Evolutionary conservation across 1,140 invertebrate species (phyloP).

Genomic region (Himalopsyche phryganea): DNA sequence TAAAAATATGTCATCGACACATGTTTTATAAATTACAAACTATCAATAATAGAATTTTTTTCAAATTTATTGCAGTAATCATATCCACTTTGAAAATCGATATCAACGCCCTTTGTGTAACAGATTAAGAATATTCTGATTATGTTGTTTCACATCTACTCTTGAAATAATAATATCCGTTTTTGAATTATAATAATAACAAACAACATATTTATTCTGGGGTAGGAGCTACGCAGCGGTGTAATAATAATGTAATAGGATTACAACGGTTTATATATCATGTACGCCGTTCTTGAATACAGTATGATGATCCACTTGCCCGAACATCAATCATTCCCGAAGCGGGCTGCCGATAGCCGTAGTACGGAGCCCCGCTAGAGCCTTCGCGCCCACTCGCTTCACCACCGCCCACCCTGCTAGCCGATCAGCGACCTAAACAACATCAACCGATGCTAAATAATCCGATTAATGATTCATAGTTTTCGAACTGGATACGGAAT

Average conservation of each 20-base stretch:
- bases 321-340: slow-evolving; percentile 24
- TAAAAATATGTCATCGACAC: too few species aligned
- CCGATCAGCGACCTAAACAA: neutral
- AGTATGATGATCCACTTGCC: slow-evolving; percentile 24
- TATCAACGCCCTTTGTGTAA: too few species aligned
- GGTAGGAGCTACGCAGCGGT: too few species aligned
- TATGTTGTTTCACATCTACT: too few species aligned
- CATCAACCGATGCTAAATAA: neutral
- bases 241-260: slow-evolving; percentile 15
- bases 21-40: too few species aligned
- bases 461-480: slow-evolving; percentile 5
- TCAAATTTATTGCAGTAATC: too few species aligned
- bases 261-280: slow-evolving; percentile 14
- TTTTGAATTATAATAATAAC: too few species aligned
- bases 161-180: too few species aligned
- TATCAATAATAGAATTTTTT: too few species aligned
- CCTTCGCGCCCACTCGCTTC: neutral
- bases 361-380: neutral
- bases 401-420: neutral
- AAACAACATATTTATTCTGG: too few species aligned
- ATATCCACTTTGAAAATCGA: too few species aligned
- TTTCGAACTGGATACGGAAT: neutral
- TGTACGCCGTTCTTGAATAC: slow-evolving; percentile 10
- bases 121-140: too few species aligned
- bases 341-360: slow-evolving; percentile 8